Conservation (phyloP, 37 sponge, comb jelly and placozoan species). For the Theonella swinhoei region DNA sequence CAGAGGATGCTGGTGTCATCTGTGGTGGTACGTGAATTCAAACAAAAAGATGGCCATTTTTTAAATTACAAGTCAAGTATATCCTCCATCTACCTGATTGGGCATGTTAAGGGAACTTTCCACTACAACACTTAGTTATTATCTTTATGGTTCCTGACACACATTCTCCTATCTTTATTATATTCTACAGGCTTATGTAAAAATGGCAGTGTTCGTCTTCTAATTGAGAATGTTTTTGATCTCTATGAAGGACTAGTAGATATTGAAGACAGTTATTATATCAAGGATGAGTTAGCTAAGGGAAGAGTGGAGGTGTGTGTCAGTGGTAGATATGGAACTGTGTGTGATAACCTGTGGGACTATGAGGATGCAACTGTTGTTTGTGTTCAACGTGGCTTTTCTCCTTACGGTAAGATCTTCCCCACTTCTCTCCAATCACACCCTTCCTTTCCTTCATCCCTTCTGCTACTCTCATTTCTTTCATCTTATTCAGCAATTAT, state of each 20-base stretch:
- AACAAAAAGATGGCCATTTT: no score
- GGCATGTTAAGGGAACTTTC: background rate
- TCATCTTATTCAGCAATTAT: background rate
- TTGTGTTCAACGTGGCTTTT: constrained; percentile 40
- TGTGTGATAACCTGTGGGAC: constrained; percentile 40
- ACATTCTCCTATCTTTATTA: no score
- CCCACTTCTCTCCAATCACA: no score
- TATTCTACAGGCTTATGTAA: constrained; percentile 7
- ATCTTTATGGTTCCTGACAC: background rate
- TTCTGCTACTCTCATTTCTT: background rate
- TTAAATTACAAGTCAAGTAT: no score
- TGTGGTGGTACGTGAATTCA: constrained; percentile 16
- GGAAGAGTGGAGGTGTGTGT: constrained; percentile 58
- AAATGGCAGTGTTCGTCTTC: constrained; percentile 11
- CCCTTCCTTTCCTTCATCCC: background rate
- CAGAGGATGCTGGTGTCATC: constrained; percentile 26
- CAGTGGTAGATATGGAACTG: constrained; percentile 45
- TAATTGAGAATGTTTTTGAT: constrained; percentile 53
- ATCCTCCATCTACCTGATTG: background rate
- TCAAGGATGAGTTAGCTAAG: constrained; percentile 27
- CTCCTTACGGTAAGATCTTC: constrained; percentile 57
- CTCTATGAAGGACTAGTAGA: constrained; percentile 21
- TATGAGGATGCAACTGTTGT: constrained; percentile 50
- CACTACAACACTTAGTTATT: background rate
- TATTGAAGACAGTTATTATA: constrained; percentile 26